Base-by-base conservation (phyloP, 2,797 vertebrate species). In the Muscicapa comitata region DNA sequence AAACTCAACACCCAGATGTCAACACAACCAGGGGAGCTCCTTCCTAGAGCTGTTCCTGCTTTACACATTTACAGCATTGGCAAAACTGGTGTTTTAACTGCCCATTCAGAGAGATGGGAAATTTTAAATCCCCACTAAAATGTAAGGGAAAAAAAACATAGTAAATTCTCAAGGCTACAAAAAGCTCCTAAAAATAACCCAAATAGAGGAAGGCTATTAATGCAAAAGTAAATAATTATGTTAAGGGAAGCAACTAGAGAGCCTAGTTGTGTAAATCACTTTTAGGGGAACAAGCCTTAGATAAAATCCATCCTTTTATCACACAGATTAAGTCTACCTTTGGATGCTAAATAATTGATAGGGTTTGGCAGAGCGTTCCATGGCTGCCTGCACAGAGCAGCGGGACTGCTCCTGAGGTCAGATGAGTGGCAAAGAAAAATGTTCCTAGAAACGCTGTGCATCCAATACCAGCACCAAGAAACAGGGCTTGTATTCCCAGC, bases 281-380 rank as follows among this genome's bases (percentile, higher is more conserved):
- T 86, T 50, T 88, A 98, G 42, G 95, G 95, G 96, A 93, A 74
- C 62, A 95, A 96, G 94, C 90, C 82, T 94, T 93, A 71, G 96
- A 98, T 98, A 97, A 98, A 98, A 95, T 97, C 91, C 16, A 79
- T 94, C 93, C 96, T 97, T 98, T 98, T 98, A 98, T 99, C 98
- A 96, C 88, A 94, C 76, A 91, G 95, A 95, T 95, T 91, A 96
- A 74, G 88, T 96, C 97, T 98, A 96, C 87, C 88, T 95, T 94
- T 94, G 90, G 95, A 97, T 82, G 19, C 66, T 78, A 86, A 97
- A 97, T 97, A 98, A 98, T 98, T 97, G 98, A 98, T 98, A 86
- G 90, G n/a, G 80, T 89, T 94, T 87, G 57, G 76, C 92, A 84
- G 70, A 89, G 86, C 9, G 2, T 91, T 96, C 91, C 57, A 68